Evolutionary conservation across 2,113 vertebrate species (phyloP).

Genomic region (Pygoscelis antarcticus): DNA sequence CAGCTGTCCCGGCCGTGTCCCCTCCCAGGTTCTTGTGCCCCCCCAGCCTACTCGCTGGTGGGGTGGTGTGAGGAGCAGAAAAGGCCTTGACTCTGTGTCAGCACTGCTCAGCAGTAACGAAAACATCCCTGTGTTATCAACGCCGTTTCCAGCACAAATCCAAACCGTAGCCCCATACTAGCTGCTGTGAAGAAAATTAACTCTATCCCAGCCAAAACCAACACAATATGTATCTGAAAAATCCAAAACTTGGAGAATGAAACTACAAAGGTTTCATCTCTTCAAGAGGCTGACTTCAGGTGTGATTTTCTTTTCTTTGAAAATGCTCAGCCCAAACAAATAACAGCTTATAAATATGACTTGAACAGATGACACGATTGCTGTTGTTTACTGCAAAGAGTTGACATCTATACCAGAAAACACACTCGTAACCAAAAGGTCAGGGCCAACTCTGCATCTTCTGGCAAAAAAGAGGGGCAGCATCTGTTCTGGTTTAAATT

Average conservation of each 20-base stretch:
- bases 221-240: slow-evolving; percentile 57
- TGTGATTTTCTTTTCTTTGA: slow-evolving; percentile 22
- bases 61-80: too few species aligned
- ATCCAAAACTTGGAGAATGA: slow-evolving; percentile 60
- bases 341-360: not conserved
- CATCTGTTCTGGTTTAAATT: not conserved
- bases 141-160: too few species aligned
- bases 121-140: too few species aligned
- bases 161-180: too few species aligned
- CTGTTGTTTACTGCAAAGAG: not conserved
- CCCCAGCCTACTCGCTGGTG: too few species aligned
- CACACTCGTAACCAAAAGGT: accelerated
- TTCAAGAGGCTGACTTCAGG: slow-evolving; percentile 46
- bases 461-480: not conserved
- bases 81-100: too few species aligned
- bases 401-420: slow-evolving; percentile 5
- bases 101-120: too few species aligned
- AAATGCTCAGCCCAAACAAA: not conserved
- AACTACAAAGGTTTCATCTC: slow-evolving; percentile 38
- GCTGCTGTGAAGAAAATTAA: too few species aligned
- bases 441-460: not conserved
- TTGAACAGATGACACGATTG: not conserved
- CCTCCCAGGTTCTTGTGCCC: too few species aligned
- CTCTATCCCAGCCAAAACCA: too few species aligned
- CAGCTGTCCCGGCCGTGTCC: too few species aligned